Evolutionary conservation across 2,113 vertebrate species (phyloP), one percentile per base, ranked within the genome.

Genomic region (Pardalotus punctatus): DNA sequence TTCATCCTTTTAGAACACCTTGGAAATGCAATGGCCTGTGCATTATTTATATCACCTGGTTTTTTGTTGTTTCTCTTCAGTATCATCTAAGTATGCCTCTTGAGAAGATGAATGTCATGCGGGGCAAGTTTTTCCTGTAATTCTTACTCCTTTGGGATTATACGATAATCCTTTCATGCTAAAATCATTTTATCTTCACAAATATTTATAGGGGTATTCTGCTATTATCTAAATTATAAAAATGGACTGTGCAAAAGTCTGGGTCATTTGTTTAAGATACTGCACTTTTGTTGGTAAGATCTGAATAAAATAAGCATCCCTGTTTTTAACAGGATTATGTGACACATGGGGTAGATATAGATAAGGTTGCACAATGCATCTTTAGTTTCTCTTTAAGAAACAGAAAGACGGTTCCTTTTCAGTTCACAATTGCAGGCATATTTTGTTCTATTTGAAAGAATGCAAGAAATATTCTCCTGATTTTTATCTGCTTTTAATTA

Each of bases 401-500:
- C 70, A 91, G 76, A 97, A 86, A 96, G 95, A 90, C 91, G 94
- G 45, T 53, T 94, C 61, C 93, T 95, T 97, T 97, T 96, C 91
- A 94, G 92, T 35, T 96, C 73, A 90, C 96, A 97, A 94, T 88
- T 90, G 97, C 81, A 95, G 95, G 97, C 97, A 97, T 86, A 98
- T 98, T 98, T 98, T 96, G 94, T 87, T 77, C 96, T 96, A 97
- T 97, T 98, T 91, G 89, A 96, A 98, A 98, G 94, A 95, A 96
- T 78, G 94, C 64, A 96, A 97, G 88, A 97, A 97, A 97, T 95
- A 97, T 95, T 98, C 96, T 98, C 65, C 88, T 97, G 97, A 97
- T 97, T 98, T 97, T 98, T 98, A 98, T 98, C 97, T 98, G 97
- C 82, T 97, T 98, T 98, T 98, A 98, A 98, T 99, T 98, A 98